phyloP scores from a whole-genome alignment of 2,888 invertebrate genomes.

The Xanthorhoe designata region DNA sequence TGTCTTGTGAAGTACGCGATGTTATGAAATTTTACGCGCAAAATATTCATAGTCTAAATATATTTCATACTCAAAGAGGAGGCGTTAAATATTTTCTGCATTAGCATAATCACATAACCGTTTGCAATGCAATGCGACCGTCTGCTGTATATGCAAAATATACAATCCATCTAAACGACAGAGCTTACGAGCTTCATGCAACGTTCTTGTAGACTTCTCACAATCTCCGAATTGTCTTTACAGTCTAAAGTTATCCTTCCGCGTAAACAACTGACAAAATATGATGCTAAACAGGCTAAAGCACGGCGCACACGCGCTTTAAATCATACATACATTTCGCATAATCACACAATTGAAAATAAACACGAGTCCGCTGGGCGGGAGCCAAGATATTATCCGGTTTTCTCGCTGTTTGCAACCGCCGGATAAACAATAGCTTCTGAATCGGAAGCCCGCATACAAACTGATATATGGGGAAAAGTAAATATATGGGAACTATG shows the following conservation, averaged over 20 bases:
- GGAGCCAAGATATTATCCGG: conserved; percentile 41
- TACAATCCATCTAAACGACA: not conserved
- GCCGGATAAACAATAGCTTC: conserved; percentile 39
- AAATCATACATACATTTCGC: conserved; percentile 41
- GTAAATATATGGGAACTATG: conserved; percentile 27
- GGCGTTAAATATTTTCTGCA: not conserved
- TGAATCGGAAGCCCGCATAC: conserved; percentile 31
- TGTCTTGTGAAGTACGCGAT: conserved; percentile 2
- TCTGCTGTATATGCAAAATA: not conserved
- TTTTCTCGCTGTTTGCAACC: conserved; percentile 38
- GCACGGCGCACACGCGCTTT: conserved; percentile 30
- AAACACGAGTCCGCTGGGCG: conserved; percentile 41
- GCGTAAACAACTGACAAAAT: conserved; percentile 30
- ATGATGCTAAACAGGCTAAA: conserved; percentile 32
- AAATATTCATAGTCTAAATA: not conserved
- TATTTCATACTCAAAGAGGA: not conserved
- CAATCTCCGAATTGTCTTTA: conserved; percentile 17
- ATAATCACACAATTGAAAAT: conserved; percentile 46
- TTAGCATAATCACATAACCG: conserved; percentile 2
- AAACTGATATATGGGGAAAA: conserved; percentile 32
- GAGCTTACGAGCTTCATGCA: not conserved
- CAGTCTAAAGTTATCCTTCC: conserved; percentile 15
- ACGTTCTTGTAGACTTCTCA: not conserved
- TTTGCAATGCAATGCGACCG: not conserved
- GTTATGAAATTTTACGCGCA: conserved; percentile 12